Evolutionary conservation across 2,888 invertebrate genomes (phyloP), one percentile per base, ranked within the genome.

Genomic region (Osedax frankpressi): DNA sequence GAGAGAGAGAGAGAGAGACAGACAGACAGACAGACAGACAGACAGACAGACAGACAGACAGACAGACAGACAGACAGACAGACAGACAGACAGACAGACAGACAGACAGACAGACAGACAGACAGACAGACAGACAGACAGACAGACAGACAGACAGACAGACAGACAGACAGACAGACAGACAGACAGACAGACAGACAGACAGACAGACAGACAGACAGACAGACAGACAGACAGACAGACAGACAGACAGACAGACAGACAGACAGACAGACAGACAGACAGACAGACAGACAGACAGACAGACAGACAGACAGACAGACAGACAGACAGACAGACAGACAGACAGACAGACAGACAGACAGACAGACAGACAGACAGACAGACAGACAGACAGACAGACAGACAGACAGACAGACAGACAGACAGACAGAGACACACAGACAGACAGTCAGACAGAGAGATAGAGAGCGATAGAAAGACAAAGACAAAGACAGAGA

Each of bases 281-380:
- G 65, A 65, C 65, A 65, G 65, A 65, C 63, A 63, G 63, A 63
- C 63, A 63, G 63, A 63, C 63, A 63, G 63, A 63, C 63, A 63
- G 63, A 63, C 63, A 63, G 3, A 63, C 63, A 63, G 63, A 63
- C 3, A 63, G 63, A 63, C 63, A 63, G 1, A 63, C 63, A 63
- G 1, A 63, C 63, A 63, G 1, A 63, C 63, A 2, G 0, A 63
- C 63, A 63, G 1, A 63, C 63, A 63, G 63, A 14, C 6, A 63
- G 1, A 63, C 63, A 63, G 63, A 63, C 63, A 63, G 3, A 63
- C 63, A 63, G 63, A 63, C 3, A 63, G 63, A 63, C 63, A 63
- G 63, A 69, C 69, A 69, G 69, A 69, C 69, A 69, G 25, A 69
- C 69, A 69, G 27, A 69, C 29, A 69, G 69, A 69, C 69, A 69